Evolutionary conservation across 2,113 vertebrate genomes (phyloP).

Genomic region (Vicugna pacos): DNA sequence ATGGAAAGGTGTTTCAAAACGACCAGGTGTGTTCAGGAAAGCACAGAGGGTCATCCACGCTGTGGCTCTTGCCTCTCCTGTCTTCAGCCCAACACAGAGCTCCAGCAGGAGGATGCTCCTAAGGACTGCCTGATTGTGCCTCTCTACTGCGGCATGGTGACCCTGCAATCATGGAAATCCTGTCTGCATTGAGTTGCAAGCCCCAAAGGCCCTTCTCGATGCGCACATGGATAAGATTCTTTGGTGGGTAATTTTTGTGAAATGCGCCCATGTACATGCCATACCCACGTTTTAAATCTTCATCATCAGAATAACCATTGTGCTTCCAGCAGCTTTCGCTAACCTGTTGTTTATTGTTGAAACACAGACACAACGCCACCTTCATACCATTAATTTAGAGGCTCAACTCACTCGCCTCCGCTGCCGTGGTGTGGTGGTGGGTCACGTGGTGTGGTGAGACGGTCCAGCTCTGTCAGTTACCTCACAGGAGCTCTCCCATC

Average conservation of each 20-base stretch:
- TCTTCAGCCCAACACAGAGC: background rate
- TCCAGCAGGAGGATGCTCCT: background rate
- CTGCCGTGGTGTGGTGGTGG: accelerated
- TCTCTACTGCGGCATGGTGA: accelerated
- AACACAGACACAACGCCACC: background rate
- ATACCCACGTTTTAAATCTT: background rate
- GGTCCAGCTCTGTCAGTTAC: background rate
- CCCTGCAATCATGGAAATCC: background rate
- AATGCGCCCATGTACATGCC: background rate
- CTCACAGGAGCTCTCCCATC: background rate
- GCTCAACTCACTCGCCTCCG: background rate
- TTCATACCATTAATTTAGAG: background rate
- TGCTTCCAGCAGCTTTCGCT: background rate
- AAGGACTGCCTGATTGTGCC: background rate
- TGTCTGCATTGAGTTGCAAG: background rate
- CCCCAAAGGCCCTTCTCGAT: background rate
- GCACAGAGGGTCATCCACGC: too few relatives aligned
- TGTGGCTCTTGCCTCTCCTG: too few relatives aligned
- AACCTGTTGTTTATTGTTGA: background rate
- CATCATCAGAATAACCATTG: background rate
- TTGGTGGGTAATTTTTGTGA: background rate
- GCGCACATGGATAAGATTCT: background rate
- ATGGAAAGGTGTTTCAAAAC: conserved; percentile 19
- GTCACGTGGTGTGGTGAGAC: background rate
- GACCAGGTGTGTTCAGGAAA: background rate